phyloP scores from a whole-genome alignment of 2,113 vertebrate genomes.

The Alligator sinensis region DNA sequence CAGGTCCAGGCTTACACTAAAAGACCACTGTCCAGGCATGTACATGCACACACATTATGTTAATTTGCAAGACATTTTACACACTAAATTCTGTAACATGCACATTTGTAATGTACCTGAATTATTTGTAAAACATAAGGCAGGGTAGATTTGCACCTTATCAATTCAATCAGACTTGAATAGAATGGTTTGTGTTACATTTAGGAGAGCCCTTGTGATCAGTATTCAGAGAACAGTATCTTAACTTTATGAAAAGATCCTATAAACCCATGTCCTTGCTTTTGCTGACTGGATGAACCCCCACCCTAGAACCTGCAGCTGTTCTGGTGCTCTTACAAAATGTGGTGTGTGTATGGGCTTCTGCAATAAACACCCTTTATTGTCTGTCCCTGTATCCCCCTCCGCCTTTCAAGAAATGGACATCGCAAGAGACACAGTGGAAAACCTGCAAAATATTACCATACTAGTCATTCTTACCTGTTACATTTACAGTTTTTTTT shows the following conservation, averaged over 20 bases:
- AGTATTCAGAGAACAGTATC: not conserved
- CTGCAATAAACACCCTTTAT: not conserved
- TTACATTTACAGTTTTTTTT: not conserved
- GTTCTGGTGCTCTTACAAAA: not conserved
- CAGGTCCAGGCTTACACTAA: not conserved
- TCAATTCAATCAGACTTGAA: too few species aligned
- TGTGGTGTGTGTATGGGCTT: not conserved
- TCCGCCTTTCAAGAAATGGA: fast-evolving
- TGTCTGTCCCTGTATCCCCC: fast-evolving
- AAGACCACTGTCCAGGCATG: not conserved
- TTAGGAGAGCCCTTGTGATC: not conserved
- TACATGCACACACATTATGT: not conserved
- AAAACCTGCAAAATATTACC: not conserved
- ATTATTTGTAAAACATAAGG: too few species aligned
- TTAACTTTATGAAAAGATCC: not conserved
- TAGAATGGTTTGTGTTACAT: not conserved
- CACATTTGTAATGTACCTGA: too few species aligned
- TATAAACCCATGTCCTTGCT: not conserved
- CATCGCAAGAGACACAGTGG: not conserved
- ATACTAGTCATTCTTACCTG: fast-evolving
- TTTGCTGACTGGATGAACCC: not conserved
- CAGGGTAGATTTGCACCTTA: too few species aligned
- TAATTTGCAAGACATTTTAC: not conserved
- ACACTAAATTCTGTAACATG: not conserved
- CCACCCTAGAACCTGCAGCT: not conserved